These are phyloP conservation scores for Drosophila lowei DNA, from an alignment of 1,140 invertebrate species.

Conservation along the genomic window DNA sequence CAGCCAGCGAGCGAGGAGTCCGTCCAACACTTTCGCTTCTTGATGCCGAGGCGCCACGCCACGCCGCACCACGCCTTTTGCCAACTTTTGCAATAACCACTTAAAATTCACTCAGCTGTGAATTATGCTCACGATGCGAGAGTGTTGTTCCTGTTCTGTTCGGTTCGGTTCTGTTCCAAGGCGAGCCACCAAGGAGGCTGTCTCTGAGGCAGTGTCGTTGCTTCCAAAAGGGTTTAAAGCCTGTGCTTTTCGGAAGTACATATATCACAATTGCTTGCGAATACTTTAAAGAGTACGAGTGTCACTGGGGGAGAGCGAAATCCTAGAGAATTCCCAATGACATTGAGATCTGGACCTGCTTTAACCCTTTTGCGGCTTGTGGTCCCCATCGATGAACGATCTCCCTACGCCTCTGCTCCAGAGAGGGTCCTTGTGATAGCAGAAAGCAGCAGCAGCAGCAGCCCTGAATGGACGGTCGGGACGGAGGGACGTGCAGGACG, in stretches of 20 bases:
- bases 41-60: constrained; percentile 29
- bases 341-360: too few relatives aligned
- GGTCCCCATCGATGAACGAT: too few relatives aligned
- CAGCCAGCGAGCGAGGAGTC: constrained; percentile 2
- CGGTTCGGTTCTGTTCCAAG: constrained; percentile 58
- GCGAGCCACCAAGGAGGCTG: too few relatives aligned
- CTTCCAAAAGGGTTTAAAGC: background rate
- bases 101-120: constrained; percentile 81
- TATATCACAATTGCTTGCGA: too few relatives aligned
- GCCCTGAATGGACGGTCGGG: too few relatives aligned
- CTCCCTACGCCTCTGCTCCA: background rate
- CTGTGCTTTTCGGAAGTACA: too few relatives aligned
- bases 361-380: background rate
- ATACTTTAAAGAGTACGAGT: background rate
- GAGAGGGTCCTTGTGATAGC: constrained; percentile 21
- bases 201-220: background rate
- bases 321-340: too few relatives aligned
- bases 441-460: constrained; percentile 30
- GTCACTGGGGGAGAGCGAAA: too few relatives aligned
- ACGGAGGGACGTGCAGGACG: constrained; percentile 60
- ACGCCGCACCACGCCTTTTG: constrained; percentile 25
- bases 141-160: constrained; percentile 61
- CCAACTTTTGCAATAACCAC: constrained; percentile 81
- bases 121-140: constrained; percentile 74
- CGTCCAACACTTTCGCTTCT: constrained; percentile 71